Evolutionary conservation across 2,888 invertebrate species (phyloP).

Genomic region (Germaria angustata): DNA sequence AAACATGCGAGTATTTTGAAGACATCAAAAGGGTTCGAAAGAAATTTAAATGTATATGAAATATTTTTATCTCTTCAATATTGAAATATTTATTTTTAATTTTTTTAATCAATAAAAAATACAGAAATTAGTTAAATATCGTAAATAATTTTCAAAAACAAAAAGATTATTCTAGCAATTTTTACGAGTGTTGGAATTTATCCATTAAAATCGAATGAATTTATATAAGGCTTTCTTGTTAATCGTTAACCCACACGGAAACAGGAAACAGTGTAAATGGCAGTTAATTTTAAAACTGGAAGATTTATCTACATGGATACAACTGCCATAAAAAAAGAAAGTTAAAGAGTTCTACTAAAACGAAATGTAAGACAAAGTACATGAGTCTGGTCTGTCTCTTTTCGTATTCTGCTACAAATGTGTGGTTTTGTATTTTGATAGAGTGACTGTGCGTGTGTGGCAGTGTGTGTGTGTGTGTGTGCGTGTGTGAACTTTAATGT

Average conservation of each 20-base stretch:
- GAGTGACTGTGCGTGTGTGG: constrained; percentile 6
- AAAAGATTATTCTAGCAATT: no score
- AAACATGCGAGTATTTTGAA: no score
- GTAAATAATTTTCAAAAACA: no score
- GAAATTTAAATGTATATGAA: no score
- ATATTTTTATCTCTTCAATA: no score
- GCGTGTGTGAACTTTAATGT: constrained; percentile 51
- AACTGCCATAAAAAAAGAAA: constrained; percentile 27
- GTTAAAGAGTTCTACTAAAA: constrained; percentile 40
- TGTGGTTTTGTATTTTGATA: background rate
- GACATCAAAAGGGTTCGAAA: no score
- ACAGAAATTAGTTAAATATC: no score
- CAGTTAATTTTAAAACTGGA: constrained; percentile 3
- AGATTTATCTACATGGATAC: constrained; percentile 6
- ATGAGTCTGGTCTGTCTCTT: constrained; percentile 11
- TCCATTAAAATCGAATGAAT: no score
- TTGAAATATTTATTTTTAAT: no score
- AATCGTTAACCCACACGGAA: background rate
- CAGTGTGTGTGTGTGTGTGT: constrained; percentile 15
- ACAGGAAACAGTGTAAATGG: constrained; percentile 24
- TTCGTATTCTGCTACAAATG: background rate
- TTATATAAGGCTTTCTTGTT: no score
- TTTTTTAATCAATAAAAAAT: no score
- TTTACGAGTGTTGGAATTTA: no score
- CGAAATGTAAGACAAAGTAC: constrained; percentile 37